Base-by-base conservation (phyloP, 2,888 invertebrate genomes). In the Netelia melanura region DNA sequence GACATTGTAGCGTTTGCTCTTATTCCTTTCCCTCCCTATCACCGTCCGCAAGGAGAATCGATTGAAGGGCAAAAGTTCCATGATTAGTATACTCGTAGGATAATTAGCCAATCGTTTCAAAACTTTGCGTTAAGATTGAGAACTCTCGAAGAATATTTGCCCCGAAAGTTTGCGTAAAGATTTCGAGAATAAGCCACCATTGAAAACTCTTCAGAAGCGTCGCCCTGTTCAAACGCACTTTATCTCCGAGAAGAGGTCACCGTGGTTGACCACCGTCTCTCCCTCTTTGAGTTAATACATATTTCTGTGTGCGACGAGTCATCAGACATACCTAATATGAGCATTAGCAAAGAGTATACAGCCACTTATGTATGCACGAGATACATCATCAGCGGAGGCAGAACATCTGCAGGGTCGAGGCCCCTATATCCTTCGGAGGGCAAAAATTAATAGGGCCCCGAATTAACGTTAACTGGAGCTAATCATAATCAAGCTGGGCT, bases 401-500 rank as follows among this genome's bases (percentile, higher is more conserved):
- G 48, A 38, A 38, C 38, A 38, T 38, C 38, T 38, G 21, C n/a
- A n/a, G 14, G 8, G 48, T n/a, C 52, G 52, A 52, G 25, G 30
- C 44, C 48, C 56, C 8, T 10, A 21, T 23, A 67, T 44, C 58
- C 67, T 58, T 67, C 8, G 9, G 56, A 17, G 23, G 67, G 67
- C 52, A 81, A 84, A 75, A 81, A 84, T 77, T 68, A 81, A 78
- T 77, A 61, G 58, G 52, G 58, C 65, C 38, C 30, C 74, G 79
- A 86, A 86, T 87, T 83, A 86, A 83, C 76, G 86, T 86, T 84
- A 81, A 86, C 82, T 84, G 68, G 70, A 64, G 74, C 78, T 81
- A 83, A 87, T 87, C 82, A 87, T 87, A 86, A 87, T 87, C 86
- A 87, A 80, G 71, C 84, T 83, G 81, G 72, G 87, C 83, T 87